These are phyloP conservation scores for Holothuria glaberrima DNA, from an alignment of 35 echinoderm and acorn worm genomes.

Conservation along the genomic window DNA sequence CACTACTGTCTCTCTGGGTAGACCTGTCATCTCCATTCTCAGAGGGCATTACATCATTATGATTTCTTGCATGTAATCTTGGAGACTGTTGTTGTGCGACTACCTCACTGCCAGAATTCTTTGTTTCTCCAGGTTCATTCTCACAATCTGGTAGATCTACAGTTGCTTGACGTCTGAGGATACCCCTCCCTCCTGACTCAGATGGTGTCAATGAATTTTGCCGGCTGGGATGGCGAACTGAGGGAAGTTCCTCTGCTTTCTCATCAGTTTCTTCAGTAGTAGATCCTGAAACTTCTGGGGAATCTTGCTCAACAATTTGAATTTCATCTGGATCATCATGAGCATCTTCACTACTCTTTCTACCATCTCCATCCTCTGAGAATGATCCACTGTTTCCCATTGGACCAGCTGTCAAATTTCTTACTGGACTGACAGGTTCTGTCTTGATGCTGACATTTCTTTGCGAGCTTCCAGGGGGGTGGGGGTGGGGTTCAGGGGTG, in stretches of 20 bases:
- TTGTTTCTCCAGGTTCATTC: constrained; percentile 31
- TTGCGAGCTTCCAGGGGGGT: constrained; percentile 44
- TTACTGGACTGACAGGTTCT: constrained; percentile 86
- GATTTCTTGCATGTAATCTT: neutral
- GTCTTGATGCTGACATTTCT: constrained; percentile 67
- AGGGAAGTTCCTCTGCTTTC: neutral
- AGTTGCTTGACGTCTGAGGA: constrained; percentile 59
- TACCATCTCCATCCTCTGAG: constrained; percentile 30
- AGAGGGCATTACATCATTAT: neutral
- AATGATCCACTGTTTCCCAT: constrained; percentile 6
- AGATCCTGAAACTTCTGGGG: constrained; percentile 9
- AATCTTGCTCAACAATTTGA: constrained; percentile 30
- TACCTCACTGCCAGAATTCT: constrained; percentile 4
- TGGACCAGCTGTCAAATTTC: constrained; percentile 10
- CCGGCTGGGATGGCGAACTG: constrained; percentile 16
- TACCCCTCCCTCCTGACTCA: constrained; percentile 48
- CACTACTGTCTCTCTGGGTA: neutral
- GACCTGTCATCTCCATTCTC: neutral
- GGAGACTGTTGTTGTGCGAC: neutral
- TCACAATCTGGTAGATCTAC: constrained; percentile 57
- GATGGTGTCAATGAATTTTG: constrained; percentile 55
- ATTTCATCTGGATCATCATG: constrained; percentile 40
- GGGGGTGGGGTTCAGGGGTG: constrained; percentile 43
- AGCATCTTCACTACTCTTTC: neutral
- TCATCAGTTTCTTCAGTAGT: constrained; percentile 28